Evolutionary conservation across 1,140 invertebrate species (phyloP).

Genomic region (Micrasema longulum): DNA sequence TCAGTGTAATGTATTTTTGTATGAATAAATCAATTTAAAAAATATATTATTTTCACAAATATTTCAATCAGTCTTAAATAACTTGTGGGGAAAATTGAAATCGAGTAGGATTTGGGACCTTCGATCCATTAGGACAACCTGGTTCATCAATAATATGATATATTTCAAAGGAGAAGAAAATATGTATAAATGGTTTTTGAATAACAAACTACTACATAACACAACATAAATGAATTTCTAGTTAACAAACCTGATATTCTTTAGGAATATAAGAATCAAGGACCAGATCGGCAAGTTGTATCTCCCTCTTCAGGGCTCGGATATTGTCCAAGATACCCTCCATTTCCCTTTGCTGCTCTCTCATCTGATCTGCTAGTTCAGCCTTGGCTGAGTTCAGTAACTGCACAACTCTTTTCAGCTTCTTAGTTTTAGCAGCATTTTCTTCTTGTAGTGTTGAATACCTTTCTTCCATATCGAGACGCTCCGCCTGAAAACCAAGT

Average conservation of each 20-base stretch:
- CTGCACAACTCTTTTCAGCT: constrained; percentile 89
- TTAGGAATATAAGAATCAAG: constrained; percentile 92
- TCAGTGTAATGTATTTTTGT: too few relatives aligned
- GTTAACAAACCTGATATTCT: constrained; percentile 79
- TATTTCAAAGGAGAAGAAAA: too few relatives aligned
- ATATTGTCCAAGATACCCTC: constrained; percentile 95
- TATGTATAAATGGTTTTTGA: too few relatives aligned
- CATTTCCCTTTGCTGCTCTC: constrained; percentile 96
- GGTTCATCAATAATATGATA: too few relatives aligned
- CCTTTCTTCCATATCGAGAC: constrained; percentile 95
- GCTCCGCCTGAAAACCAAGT: constrained; percentile 76
- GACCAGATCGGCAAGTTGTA: constrained; percentile 90
- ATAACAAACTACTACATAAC: too few relatives aligned
- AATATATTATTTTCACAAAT: too few relatives aligned
- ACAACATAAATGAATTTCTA: too few relatives aligned
- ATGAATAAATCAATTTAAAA: too few relatives aligned
- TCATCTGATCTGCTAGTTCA: constrained; percentile 88
- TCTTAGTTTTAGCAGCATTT: constrained; percentile 90
- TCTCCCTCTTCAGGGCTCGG: constrained; percentile 87
- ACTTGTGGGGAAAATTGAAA: too few relatives aligned
- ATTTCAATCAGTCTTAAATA: too few relatives aligned
- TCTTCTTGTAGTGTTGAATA: constrained; percentile 96
- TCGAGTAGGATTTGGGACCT: too few relatives aligned
- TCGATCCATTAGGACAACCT: too few relatives aligned
- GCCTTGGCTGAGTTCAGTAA: constrained; percentile 86